Percentiles rank a stretch among this genome's conserved stretches.
phyloP scores from a whole-genome alignment of 2,888 invertebrate species.

The Trileptium ribeirensis region DNA sequence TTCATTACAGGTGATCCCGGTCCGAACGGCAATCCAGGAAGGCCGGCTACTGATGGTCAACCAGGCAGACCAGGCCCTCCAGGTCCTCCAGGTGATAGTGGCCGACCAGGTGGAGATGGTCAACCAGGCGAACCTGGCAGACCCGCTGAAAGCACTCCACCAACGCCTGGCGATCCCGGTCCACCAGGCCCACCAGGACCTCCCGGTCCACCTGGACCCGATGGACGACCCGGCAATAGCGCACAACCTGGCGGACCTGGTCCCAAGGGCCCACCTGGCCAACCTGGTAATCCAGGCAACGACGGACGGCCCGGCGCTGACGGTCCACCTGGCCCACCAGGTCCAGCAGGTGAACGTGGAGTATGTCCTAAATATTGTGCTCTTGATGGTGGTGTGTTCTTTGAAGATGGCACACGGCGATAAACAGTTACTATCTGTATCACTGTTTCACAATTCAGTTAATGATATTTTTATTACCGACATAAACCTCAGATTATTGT shows the following conservation, averaged over 20 bases:
- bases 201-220: constrained; percentile 22
- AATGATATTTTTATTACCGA: too few relatives aligned
- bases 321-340: constrained; percentile 32
- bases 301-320: constrained; percentile 35
- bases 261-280: constrained; percentile 24
- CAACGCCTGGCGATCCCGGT: constrained; percentile 40
- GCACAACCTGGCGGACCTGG: constrained; percentile 15
- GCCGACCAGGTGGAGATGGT: constrained; percentile 29
- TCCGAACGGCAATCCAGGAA: constrained; percentile 31
- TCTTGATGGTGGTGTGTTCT: not conserved
- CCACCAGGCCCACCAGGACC: constrained; percentile 37
- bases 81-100: constrained; percentile 14
- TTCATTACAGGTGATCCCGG: constrained; percentile 29
- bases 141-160: constrained; percentile 36
- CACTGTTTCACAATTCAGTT: too few relatives aligned
- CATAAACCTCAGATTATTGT: too few relatives aligned
- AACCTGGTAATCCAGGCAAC: constrained; percentile 34
- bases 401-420: not conserved
- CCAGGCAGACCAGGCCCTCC: constrained; percentile 25
- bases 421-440: too few relatives aligned
- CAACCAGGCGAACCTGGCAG: constrained; percentile 29
- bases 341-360: constrained; percentile 28
- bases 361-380: constrained; percentile 5
- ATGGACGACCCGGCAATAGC: not conserved
- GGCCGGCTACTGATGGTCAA: constrained; percentile 4